phyloP scores from a whole-genome alignment of 92 coral and sea anemone species.

The Porites lobata region DNA sequence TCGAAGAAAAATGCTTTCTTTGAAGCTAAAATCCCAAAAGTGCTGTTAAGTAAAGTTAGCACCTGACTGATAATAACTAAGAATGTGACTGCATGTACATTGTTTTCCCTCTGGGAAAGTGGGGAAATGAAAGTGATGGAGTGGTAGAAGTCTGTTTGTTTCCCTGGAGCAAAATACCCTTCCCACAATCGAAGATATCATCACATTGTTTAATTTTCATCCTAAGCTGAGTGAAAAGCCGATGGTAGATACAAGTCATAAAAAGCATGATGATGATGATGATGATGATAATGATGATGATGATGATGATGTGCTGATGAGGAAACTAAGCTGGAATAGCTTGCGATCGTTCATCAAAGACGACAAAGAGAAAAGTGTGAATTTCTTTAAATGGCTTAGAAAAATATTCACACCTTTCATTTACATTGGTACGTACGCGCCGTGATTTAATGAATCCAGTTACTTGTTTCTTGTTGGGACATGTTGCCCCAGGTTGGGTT shows the following conservation, averaged over 20 bases:
- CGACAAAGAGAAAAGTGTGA: not conserved
- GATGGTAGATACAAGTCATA: not conserved
- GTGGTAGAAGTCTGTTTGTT: slow-evolving; percentile 48
- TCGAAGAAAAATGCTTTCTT: too few species aligned
- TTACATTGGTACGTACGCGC: slow-evolving; percentile 42
- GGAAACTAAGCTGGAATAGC: slow-evolving; percentile 11
- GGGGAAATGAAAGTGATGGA: slow-evolving; percentile 1
- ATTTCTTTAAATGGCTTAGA: slow-evolving; percentile 56
- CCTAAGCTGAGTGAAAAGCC: slow-evolving; percentile 53
- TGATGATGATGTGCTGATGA: slow-evolving; percentile 16
- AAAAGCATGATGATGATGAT: not conserved
- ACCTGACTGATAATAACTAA: too few species aligned
- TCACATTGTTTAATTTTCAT: slow-evolving; percentile 49
- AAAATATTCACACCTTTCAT: slow-evolving; percentile 53
- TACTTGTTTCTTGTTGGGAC: slow-evolving; percentile 52
- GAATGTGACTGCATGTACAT: too few species aligned
- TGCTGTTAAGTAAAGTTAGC: too few species aligned
- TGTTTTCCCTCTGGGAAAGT: too few species aligned
- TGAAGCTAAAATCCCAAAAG: too few species aligned
- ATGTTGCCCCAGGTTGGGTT: slow-evolving; percentile 78
- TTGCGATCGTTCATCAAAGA: slow-evolving; percentile 10
- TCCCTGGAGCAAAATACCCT: slow-evolving; percentile 67
- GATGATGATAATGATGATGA: slow-evolving; percentile 30
- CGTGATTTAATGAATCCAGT: slow-evolving; percentile 67
- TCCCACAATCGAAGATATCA: slow-evolving; percentile 47